Conservation (phyloP, 2,888 invertebrate species). For the Chalcosyrphus nemorum region DNA sequence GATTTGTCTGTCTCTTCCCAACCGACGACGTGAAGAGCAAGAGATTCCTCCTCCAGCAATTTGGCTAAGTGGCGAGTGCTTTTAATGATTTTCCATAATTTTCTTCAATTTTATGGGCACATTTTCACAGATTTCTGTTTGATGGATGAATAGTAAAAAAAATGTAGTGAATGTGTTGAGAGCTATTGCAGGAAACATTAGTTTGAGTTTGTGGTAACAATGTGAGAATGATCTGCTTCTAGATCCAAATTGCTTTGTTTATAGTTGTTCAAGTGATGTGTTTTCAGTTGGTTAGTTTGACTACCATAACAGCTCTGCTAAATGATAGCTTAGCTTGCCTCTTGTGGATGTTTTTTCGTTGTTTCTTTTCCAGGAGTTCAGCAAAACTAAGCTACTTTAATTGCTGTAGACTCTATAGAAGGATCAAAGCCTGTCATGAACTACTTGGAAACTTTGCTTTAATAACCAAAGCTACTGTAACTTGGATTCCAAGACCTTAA, state of each 20-base stretch:
- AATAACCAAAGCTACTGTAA: no score
- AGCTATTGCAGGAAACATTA: conserved; percentile 50
- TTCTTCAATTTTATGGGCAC: conserved; percentile 59
- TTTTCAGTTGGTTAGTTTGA: not conserved
- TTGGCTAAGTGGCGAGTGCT: conserved; percentile 70
- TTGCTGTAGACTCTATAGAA: no score
- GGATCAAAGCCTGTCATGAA: no score
- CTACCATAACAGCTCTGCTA: no score
- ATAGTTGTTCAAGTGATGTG: not conserved
- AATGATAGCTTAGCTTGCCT: no score
- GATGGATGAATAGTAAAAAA: conserved; percentile 50
- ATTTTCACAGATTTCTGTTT: conserved; percentile 51
- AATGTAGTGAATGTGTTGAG: conserved; percentile 53
- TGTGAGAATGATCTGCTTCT: conserved; percentile 23
- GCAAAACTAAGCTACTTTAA: no score
- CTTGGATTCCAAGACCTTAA: no score
- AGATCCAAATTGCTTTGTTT: conserved; percentile 17
- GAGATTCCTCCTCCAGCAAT: conserved; percentile 46
- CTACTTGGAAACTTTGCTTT: no score
- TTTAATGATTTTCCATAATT: conserved; percentile 70
- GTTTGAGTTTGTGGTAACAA: conserved; percentile 41
- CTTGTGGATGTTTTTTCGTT: no score
- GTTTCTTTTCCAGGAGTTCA: no score
- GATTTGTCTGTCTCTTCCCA: conserved; percentile 77
- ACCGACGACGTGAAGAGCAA: not conserved